Conservation (phyloP, 2,888 invertebrate species). For the Scaptodrosophila latifasciaeformis region DNA sequence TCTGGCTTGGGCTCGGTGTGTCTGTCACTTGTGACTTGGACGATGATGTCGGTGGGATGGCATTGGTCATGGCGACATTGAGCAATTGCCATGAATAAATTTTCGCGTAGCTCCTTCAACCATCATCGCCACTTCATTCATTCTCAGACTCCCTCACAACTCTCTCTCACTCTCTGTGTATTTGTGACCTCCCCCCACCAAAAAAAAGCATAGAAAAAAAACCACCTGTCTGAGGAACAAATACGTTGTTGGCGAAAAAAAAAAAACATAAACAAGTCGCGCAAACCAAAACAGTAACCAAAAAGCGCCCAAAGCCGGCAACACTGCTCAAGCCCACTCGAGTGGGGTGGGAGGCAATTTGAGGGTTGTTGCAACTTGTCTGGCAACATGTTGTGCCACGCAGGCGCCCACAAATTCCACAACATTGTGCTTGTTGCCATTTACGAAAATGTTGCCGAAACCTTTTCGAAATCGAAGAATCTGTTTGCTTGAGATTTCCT, state of each 20-base stretch:
- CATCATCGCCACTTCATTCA: not conserved
- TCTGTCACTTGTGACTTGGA: not conserved
- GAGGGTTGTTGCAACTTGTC: no score
- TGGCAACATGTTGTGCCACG: slow-evolving; percentile 38
- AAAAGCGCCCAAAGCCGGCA: not conserved
- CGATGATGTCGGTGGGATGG: slow-evolving; percentile 7
- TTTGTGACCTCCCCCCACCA: no score
- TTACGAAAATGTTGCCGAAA: slow-evolving; percentile 23
- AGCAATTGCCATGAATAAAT: slow-evolving; percentile 65
- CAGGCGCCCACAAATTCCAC: no score
- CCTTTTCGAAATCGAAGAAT: slow-evolving; percentile 2
- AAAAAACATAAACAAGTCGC: slow-evolving; percentile 42
- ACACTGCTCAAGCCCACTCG: not conserved
- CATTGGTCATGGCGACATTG: slow-evolving; percentile 49
- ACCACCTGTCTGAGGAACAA: slow-evolving; percentile 47
- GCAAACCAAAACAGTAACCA: slow-evolving; percentile 40
- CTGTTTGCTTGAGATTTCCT: not conserved
- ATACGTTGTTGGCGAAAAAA: slow-evolving; percentile 7
- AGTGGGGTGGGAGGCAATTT: not conserved
- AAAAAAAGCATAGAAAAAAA: slow-evolving; percentile 14
- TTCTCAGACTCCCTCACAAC: slow-evolving; percentile 2
- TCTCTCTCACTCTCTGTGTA: no score
- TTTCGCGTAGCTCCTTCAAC: slow-evolving; percentile 26
- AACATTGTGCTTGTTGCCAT: slow-evolving; percentile 30
- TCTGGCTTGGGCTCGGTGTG: not conserved